These are phyloP conservation scores for Archegozetes longisetosus DNA, from an alignment of 1,140 invertebrate genomes.

Conservation along the genomic window DNA sequence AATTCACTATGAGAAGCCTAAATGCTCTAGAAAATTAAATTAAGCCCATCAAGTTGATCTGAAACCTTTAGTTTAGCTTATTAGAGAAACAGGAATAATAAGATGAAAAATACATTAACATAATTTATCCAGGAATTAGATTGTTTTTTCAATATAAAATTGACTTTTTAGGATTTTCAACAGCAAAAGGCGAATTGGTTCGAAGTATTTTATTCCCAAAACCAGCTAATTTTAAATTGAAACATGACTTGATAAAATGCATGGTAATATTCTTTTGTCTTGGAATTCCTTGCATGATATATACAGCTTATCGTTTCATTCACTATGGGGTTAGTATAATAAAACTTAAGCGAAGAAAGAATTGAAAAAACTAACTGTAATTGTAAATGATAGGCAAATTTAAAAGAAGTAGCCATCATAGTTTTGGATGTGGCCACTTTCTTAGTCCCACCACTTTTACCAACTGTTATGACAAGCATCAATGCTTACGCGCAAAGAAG, in stretches of 20 bases:
- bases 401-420: conserved; percentile 26
- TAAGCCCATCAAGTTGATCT: too few relatives aligned
- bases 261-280: conserved; percentile 25
- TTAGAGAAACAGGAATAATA: too few relatives aligned
- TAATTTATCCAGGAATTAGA: too few relatives aligned
- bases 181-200: conserved; percentile 43
- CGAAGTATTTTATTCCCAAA: conserved; percentile 42
- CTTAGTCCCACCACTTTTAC: conserved; percentile 30
- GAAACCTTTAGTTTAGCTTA: too few relatives aligned
- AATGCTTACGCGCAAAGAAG: conserved; percentile 37
- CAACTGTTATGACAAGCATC: conserved; percentile 37
- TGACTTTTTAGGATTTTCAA: conserved; percentile 32
- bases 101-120: too few relatives aligned
- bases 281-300: conserved; percentile 25
- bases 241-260: conserved; percentile 39
- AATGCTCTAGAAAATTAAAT: too few relatives aligned
- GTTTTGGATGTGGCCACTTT: conserved; percentile 31
- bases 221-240: conserved; percentile 40
- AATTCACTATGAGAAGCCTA: too few relatives aligned
- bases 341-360: too few relatives aligned
- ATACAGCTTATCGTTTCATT: conserved; percentile 24
- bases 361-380: too few relatives aligned
- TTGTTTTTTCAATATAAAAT: neutral
- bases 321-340: neutral
- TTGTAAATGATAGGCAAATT: too few relatives aligned